These are phyloP conservation scores for Cydia fagiglandana DNA, from an alignment of 1,140 invertebrate genomes.

Conservation along the genomic window DNA sequence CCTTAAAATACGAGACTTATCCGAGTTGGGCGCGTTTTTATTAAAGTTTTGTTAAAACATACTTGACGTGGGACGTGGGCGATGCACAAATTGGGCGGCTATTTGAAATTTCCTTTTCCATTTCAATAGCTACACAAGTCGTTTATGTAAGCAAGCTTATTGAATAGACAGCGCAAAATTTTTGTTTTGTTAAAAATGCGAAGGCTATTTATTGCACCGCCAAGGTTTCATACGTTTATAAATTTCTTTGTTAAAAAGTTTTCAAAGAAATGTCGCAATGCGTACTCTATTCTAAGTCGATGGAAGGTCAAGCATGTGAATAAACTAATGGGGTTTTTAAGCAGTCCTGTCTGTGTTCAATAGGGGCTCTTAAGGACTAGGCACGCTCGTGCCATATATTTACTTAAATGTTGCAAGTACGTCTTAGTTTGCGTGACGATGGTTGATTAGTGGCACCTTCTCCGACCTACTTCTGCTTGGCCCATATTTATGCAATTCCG, in stretches of 20 bases:
- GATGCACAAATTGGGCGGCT: not conserved
- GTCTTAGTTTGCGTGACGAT: slow-evolving; percentile 23
- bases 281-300: slow-evolving; percentile 23
- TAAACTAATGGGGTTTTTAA: slow-evolving; percentile 6
- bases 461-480: slow-evolving; percentile 23
- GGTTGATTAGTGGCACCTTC: slow-evolving; percentile 27
- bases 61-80: not conserved
- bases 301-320: slow-evolving; percentile 13
- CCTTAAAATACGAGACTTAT: not conserved
- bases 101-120: not conserved
- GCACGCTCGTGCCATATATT: not conserved
- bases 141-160: slow-evolving; percentile 6
- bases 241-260: slow-evolving; percentile 26
- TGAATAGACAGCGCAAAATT: not conserved
- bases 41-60: not conserved
- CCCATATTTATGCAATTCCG: slow-evolving; percentile 26
- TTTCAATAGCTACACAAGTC: not conserved
- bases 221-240: slow-evolving; percentile 21
- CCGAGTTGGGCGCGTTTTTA: not conserved
- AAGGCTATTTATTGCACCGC: slow-evolving; percentile 11
- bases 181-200: not conserved
- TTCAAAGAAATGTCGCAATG: slow-evolving; percentile 32
- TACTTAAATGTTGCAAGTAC: not conserved
- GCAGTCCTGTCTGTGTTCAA: slow-evolving; percentile 9
- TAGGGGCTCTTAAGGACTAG: not conserved